Evolutionary conservation across 1,140 invertebrate species (phyloP).

Genomic region (Sinella curviseta): DNA sequence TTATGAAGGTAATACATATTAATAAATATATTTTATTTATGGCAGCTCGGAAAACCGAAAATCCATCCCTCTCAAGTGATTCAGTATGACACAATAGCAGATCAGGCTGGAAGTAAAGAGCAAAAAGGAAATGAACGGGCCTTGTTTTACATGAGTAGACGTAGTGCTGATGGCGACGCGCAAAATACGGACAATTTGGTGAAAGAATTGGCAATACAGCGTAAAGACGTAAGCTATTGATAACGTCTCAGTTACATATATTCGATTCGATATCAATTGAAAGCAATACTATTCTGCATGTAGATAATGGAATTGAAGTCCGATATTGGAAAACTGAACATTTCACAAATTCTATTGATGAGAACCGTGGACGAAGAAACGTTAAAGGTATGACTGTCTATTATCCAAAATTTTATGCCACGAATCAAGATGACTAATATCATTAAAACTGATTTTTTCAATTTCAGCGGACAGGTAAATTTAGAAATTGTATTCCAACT

Average conservation of each 20-base stretch:
- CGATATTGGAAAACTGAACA: constrained; percentile 29
- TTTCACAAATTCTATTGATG: constrained; percentile 36
- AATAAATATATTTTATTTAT: too few relatives aligned
- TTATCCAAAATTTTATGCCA: background rate
- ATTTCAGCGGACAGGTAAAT: constrained; percentile 14
- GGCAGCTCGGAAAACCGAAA: too few relatives aligned
- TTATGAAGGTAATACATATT: too few relatives aligned
- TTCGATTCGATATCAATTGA: background rate
- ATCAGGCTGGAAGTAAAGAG: background rate
- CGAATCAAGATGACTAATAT: background rate
- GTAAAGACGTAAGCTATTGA: constrained; percentile 1
- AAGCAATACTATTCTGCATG: background rate
- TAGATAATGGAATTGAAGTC: constrained; percentile 30
- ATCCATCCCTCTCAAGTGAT: background rate
- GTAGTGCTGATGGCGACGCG: background rate
- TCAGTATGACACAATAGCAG: background rate
- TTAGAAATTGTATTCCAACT: background rate
- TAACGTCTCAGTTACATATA: background rate
- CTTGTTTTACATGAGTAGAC: background rate
- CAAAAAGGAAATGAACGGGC: background rate
- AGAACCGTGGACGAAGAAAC: constrained; percentile 38
- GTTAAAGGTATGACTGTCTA: constrained; percentile 22
- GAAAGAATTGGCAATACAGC: constrained; percentile 10
- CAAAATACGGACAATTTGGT: background rate
- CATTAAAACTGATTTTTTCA: background rate